Conservation (phyloP, 2,888 invertebrate species). For the Amphipyra tragopoginis region DNA sequence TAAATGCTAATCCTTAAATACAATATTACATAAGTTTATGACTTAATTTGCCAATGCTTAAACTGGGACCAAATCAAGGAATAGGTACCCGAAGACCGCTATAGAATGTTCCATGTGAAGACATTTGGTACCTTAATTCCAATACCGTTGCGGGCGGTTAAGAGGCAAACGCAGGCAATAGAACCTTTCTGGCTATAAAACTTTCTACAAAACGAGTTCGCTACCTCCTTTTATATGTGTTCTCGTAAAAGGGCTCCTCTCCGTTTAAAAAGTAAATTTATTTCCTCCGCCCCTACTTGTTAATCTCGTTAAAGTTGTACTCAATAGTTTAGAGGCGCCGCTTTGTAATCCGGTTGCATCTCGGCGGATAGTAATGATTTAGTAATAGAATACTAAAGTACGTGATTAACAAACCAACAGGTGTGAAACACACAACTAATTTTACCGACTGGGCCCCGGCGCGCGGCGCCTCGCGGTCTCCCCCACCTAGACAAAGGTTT, state of each 20-base stretch:
- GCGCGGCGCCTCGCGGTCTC: conserved; percentile 86
- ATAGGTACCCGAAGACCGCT: conserved; percentile 9
- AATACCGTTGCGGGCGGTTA: conserved; percentile 40
- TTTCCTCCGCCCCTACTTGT: conserved; percentile 35
- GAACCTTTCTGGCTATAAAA: conserved; percentile 44
- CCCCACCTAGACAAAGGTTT: conserved; percentile 82
- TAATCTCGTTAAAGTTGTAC: conserved; percentile 52
- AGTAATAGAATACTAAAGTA: conserved; percentile 51
- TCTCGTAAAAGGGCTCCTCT: conserved; percentile 51
- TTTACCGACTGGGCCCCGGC: conserved; percentile 74
- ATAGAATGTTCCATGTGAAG: conserved; percentile 27
- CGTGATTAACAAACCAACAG: conserved; percentile 72
- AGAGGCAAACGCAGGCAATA: conserved; percentile 45
- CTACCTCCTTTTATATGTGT: conserved; percentile 50
- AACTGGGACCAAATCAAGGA: conserved; percentile 3
- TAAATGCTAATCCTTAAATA: too few species aligned
- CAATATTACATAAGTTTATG: background rate
- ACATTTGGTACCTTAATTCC: conserved; percentile 39
- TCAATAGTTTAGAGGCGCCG: conserved; percentile 46
- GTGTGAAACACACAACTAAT: conserved; percentile 78
- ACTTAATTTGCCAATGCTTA: background rate
- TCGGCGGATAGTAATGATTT: conserved; percentile 45
- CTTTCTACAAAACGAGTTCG: conserved; percentile 42
- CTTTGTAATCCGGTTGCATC: conserved; percentile 50
- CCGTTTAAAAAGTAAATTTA: conserved; percentile 53